phyloP scores from a whole-genome alignment of 2,797 vertebrate species.

The Ciconia nigra region DNA sequence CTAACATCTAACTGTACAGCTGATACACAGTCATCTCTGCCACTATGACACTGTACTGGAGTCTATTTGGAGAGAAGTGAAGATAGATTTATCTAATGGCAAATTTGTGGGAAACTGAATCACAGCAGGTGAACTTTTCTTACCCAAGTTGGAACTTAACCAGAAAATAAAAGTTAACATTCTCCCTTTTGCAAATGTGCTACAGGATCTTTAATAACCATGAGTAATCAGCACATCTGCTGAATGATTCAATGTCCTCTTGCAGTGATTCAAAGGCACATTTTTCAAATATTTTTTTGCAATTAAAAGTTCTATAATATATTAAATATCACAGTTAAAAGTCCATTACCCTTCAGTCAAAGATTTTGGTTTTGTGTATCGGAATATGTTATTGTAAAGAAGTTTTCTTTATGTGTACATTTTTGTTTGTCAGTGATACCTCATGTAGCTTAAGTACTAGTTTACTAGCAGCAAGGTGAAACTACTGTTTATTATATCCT shows the following conservation, averaged over 20 bases:
- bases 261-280: not conserved
- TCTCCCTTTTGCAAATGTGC: not conserved
- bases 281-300: not conserved
- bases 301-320: not conserved
- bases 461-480: not conserved
- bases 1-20: not conserved
- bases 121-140: not conserved
- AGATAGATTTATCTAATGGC: not conserved
- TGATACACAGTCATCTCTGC: not conserved
- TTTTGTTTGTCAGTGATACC: not conserved
- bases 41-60: accelerated
- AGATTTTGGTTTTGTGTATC: not conserved
- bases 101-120: not conserved
- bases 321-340: not conserved
- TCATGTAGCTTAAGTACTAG: not conserved
- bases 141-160: not conserved
- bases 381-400: not conserved
- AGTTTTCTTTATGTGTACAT: not conserved
- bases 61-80: not conserved
- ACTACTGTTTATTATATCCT: not conserved
- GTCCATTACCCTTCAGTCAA: not conserved
- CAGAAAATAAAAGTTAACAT: not conserved
- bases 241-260: not conserved
- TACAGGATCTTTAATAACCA: not conserved
- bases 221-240: not conserved